Conservation (phyloP, 2,797 vertebrate genomes). For the Microctenopoma steveboyesi region DNA sequence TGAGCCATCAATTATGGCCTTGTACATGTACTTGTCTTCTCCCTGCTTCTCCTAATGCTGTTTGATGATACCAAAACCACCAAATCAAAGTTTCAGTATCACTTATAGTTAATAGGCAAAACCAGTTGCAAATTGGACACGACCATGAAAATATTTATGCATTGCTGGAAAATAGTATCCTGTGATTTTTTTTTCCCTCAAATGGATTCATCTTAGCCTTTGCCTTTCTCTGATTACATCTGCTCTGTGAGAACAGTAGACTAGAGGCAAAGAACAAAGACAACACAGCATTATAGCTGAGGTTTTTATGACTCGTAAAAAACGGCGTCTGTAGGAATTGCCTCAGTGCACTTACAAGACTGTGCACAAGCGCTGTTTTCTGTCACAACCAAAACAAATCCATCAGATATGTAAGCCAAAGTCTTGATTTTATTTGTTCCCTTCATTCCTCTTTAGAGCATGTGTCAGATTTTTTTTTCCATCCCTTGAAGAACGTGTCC, state of each 20-base stretch:
- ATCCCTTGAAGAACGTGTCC: constrained; percentile 53
- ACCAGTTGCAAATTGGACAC: constrained; percentile 31
- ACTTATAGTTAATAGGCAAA: constrained; percentile 29
- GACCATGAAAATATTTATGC: constrained; percentile 38
- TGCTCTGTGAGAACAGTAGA: constrained; percentile 53
- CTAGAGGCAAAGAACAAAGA: constrained; percentile 69
- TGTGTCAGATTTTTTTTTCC: constrained; percentile 48
- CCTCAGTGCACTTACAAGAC: constrained; percentile 65
- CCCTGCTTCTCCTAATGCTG: constrained; percentile 42
- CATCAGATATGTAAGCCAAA: constrained; percentile 76
- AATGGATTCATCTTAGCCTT: constrained; percentile 50
- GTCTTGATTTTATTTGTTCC: constrained; percentile 64
- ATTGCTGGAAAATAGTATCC: constrained; percentile 10
- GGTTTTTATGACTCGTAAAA: constrained; percentile 75
- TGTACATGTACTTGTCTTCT: constrained; percentile 48
- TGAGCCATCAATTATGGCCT: constrained; percentile 75
- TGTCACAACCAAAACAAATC: constrained; percentile 66
- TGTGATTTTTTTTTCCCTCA: constrained; percentile 34
- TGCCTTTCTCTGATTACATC: constrained; percentile 55
- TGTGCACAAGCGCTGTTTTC: constrained; percentile 64
- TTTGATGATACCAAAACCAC: constrained; percentile 28
- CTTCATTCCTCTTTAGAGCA: constrained; percentile 57
- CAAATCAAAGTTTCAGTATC: constrained; percentile 6
- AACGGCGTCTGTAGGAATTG: constrained; percentile 65
- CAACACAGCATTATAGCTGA: constrained; percentile 67